phyloP scores from a whole-genome alignment of 2,113 vertebrate genomes.

The Silurus glanis region DNA sequence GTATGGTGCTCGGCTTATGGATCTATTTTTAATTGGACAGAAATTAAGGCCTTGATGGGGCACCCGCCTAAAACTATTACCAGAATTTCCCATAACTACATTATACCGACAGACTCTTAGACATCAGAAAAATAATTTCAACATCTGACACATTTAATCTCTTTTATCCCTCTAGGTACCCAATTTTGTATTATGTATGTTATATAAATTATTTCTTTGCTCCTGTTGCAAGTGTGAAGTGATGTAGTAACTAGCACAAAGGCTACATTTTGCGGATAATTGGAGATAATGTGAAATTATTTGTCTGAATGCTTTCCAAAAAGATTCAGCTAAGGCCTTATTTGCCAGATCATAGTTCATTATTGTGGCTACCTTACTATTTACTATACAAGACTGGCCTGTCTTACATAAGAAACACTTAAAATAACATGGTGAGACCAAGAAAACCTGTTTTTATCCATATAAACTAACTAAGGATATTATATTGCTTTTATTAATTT shows the following conservation, averaged over 20 bases:
- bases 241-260: not conserved
- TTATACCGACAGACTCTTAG: conserved; percentile 24
- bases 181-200: not conserved
- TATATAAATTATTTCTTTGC: conserved; percentile 12
- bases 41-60: conserved; percentile 47
- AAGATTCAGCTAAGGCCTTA: not conserved
- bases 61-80: conserved; percentile 24
- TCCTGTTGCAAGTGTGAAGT: not conserved
- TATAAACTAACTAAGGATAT: too few species aligned
- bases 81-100: conserved; percentile 18
- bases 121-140: conserved; percentile 36
- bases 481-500: conserved; percentile 9
- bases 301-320: not conserved
- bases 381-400: not conserved
- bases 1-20: conserved; percentile 32
- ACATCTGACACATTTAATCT: not conserved
- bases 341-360: not conserved
- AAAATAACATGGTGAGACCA: conserved; percentile 2
- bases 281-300: not conserved
- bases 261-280: not conserved
- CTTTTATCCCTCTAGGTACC: not conserved
- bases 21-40: conserved; percentile 58
- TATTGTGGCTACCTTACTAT: not conserved
- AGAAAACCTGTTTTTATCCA: too few species aligned
- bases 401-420: not conserved